Percentiles rank a stretch among this genome's conserved stretches.
Evolutionary conservation across 2,797 vertebrate species (phyloP).

Genomic region (Trematomus bernacchii): DNA sequence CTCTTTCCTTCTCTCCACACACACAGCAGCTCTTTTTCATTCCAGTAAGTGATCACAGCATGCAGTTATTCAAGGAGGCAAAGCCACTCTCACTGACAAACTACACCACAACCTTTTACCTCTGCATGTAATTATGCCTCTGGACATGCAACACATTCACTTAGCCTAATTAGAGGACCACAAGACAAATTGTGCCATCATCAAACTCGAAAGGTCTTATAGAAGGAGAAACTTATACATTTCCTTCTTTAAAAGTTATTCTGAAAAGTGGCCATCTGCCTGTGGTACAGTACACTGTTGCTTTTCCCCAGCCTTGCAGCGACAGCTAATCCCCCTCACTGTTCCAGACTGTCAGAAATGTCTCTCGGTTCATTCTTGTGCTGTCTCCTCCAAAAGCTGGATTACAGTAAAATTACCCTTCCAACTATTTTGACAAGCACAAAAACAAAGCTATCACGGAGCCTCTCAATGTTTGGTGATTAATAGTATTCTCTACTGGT

Average conservation of each 20-base stretch:
- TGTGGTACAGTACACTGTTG: conserved; percentile 29
- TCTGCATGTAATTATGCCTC: conserved; percentile 59
- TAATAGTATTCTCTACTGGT: conserved; percentile 51
- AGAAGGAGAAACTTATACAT: conserved; percentile 15
- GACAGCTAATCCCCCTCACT: conserved; percentile 64
- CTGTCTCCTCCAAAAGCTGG: conserved; percentile 68
- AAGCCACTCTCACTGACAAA: conserved; percentile 56
- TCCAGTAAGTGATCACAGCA: conserved; percentile 69
- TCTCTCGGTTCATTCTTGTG: too few species aligned
- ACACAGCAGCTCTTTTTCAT: conserved; percentile 54
- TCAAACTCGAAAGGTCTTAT: conserved; percentile 2
- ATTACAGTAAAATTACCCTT: conserved; percentile 76
- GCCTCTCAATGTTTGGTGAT: conserved; percentile 60
- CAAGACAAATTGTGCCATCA: conserved; percentile 39
- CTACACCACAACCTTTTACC: conserved; percentile 66
- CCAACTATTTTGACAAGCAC: conserved; percentile 60
- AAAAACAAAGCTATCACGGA: conserved; percentile 68
- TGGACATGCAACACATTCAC: conserved; percentile 59
- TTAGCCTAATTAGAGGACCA: conserved; percentile 65
- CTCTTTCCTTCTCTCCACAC: conserved; percentile 24
- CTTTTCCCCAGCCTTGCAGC: conserved; percentile 51
- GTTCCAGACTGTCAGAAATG: conserved; percentile 60
- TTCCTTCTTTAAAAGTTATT: conserved; percentile 5
- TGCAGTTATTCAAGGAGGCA: conserved; percentile 51
- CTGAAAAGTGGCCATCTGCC: conserved; percentile 18